Conservation (phyloP, 2,888 invertebrate species). For the Mythimna loreyi region DNA sequence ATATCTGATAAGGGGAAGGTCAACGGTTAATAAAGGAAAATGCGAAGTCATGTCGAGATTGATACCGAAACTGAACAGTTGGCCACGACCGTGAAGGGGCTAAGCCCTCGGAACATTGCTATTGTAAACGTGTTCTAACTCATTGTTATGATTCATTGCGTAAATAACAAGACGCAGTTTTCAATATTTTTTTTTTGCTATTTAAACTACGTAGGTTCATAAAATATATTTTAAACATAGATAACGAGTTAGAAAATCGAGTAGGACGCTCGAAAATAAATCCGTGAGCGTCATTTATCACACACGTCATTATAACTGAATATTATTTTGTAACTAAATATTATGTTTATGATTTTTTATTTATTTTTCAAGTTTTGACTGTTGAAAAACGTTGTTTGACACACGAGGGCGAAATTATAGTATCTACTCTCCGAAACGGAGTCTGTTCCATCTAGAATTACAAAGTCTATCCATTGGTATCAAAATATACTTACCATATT, state of each 20-base stretch:
- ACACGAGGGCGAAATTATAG: too few relatives aligned
- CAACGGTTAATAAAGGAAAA: slow-evolving; percentile 38
- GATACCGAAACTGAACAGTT: slow-evolving; percentile 8
- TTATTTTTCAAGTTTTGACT: too few relatives aligned
- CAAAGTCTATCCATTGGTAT: too few relatives aligned
- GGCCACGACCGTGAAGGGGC: slow-evolving; percentile 29
- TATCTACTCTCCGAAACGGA: too few relatives aligned
- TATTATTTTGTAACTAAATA: too few relatives aligned
- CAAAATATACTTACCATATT: neutral
- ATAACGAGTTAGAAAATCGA: neutral
- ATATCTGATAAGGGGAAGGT: slow-evolving; percentile 25
- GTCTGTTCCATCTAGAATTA: too few relatives aligned
- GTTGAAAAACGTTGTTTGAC: too few relatives aligned
- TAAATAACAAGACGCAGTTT: slow-evolving; percentile 3
- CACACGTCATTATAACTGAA: too few relatives aligned
- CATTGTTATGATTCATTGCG: slow-evolving; percentile 14
- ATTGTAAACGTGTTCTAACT: slow-evolving; percentile 12
- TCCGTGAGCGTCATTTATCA: too few relatives aligned
- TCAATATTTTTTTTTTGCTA: neutral
- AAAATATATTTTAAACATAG: neutral
- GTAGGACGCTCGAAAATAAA: too few relatives aligned
- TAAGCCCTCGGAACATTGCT: neutral
- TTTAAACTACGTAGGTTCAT: neutral
- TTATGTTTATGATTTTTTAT: too few relatives aligned
- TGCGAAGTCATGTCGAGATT: neutral